A percentile compares a stretch with the other conserved stretches of the same genome.
Conservation (phyloP, 2,797 vertebrate genomes). For the Sandelia bainsii region DNA sequence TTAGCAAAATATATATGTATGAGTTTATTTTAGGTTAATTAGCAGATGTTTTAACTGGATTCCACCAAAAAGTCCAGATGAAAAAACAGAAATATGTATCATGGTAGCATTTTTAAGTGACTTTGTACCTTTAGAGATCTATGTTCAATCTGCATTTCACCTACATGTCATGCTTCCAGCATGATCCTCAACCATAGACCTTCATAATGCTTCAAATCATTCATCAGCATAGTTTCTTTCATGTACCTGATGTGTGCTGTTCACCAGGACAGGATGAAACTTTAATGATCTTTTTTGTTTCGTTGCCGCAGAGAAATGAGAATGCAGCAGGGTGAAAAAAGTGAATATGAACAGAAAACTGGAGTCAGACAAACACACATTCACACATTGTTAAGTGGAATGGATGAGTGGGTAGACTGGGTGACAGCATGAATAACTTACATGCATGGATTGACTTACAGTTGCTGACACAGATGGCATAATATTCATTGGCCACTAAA, state of each 20-base stretch:
- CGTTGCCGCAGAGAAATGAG: slow-evolving; percentile 27
- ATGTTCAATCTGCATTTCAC: not conserved
- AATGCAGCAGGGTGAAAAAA: slow-evolving; percentile 9
- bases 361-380: slow-evolving; percentile 55
- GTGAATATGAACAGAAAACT: slow-evolving; percentile 27
- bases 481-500: slow-evolving; percentile 52
- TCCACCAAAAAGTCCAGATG: not conserved
- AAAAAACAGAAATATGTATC: not conserved
- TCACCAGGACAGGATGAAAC: slow-evolving; percentile 39
- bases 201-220: not conserved
- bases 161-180: too few species aligned
- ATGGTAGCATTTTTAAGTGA: too few species aligned
- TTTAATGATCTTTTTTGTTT: slow-evolving; percentile 45
- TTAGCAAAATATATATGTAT: not conserved
- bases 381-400: slow-evolving; percentile 52
- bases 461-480: slow-evolving; percentile 66
- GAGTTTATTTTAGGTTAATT: not conserved
- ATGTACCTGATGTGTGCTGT: slow-evolving; percentile 37
- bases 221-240: not conserved
- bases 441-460: slow-evolving; percentile 75
- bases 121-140: not conserved
- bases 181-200: not conserved
- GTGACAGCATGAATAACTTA: slow-evolving; percentile 76
- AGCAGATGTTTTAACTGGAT: not conserved
- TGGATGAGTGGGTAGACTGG: slow-evolving; percentile 69